Percentiles rank a stretch among this genome's conserved stretches.
These are phyloP conservation scores for Drosophila putrida DNA, from an alignment of 2,888 invertebrate species.

Conservation along the genomic window DNA sequence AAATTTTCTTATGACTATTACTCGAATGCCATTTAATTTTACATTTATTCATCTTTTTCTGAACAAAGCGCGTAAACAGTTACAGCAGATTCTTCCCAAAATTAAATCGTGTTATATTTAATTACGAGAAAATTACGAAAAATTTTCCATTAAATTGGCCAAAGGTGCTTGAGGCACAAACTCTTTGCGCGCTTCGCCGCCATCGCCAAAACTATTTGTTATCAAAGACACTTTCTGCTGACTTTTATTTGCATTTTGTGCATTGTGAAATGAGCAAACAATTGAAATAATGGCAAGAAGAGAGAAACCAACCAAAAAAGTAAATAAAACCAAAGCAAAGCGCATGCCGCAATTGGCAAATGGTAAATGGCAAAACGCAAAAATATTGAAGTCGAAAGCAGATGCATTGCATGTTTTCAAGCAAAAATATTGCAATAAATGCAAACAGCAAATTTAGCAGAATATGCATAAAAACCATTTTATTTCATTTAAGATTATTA, in stretches of 20 bases:
- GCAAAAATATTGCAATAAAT: constrained; percentile 30
- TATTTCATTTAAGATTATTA: constrained; percentile 24
- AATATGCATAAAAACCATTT: constrained; percentile 26
- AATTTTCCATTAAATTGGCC: constrained; percentile 30
- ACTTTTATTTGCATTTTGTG: constrained; percentile 70
- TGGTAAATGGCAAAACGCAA: constrained; percentile 2
- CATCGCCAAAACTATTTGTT: constrained; percentile 42
- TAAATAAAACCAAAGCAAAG: constrained; percentile 26
- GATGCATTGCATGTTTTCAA: constrained; percentile 35
- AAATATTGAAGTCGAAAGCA: constrained; percentile 9
- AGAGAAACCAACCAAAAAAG: constrained; percentile 26
- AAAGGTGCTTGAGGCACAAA: constrained; percentile 28
- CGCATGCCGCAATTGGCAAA: constrained; percentile 15
- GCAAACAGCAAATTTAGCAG: constrained; percentile 31
- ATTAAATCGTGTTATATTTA: constrained; percentile 19
- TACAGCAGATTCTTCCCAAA: constrained; percentile 7
- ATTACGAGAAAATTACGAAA: not conserved
- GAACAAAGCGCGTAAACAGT: constrained; percentile 61
- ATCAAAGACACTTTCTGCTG: constrained; percentile 68
- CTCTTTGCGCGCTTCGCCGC: constrained; percentile 65
- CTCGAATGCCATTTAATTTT: constrained; percentile 41
- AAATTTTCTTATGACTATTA: constrained; percentile 57
- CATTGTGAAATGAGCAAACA: constrained; percentile 73
- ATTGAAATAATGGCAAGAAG: constrained; percentile 61
- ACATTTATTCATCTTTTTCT: constrained; percentile 27